A percentile compares a stretch with the other conserved stretches of the same genome.
Evolutionary conservation across 2,888 invertebrate genomes (phyloP).

Genomic region (Thelaira solivaga): DNA sequence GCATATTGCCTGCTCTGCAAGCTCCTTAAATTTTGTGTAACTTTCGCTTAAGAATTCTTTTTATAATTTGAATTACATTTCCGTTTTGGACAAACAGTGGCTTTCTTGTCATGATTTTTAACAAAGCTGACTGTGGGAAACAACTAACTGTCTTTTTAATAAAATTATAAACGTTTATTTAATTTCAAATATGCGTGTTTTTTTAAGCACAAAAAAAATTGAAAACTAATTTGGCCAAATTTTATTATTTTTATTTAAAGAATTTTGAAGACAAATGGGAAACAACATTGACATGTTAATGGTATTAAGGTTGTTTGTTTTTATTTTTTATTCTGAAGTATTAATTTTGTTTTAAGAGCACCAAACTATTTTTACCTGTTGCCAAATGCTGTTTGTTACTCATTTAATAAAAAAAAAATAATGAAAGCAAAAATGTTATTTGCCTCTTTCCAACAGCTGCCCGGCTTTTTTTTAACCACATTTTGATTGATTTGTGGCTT

Average conservation of each 20-base stretch:
- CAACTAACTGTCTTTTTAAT: too few species aligned
- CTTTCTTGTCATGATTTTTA: too few species aligned
- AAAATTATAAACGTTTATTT: too few species aligned
- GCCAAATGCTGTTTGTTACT: constrained; percentile 35
- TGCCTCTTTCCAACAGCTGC: constrained; percentile 69
- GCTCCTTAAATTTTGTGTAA: too few species aligned
- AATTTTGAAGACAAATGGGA: neutral
- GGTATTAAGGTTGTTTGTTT: too few species aligned
- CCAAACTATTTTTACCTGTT: neutral
- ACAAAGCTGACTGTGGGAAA: too few species aligned
- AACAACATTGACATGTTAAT: constrained; percentile 61
- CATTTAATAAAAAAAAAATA: neutral
- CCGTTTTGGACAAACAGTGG: too few species aligned
- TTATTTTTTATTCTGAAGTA: constrained; percentile 18
- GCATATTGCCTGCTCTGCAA: too few species aligned
- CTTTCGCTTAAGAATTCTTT: too few species aligned
- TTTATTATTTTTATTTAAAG: neutral
- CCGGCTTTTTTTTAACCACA: constrained; percentile 74
- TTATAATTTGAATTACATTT: too few species aligned
- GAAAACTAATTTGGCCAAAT: too few species aligned
- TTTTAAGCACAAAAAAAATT: neutral
- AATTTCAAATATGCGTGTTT: too few species aligned
- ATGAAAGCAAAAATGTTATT: neutral
- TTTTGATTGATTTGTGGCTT: constrained; percentile 76
- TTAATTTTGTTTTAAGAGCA: constrained; percentile 3